Percentiles rank a stretch among this genome's conserved stretches.
Evolutionary conservation across 2,888 invertebrate species (phyloP).

Genomic region (Drosophila conformis): DNA sequence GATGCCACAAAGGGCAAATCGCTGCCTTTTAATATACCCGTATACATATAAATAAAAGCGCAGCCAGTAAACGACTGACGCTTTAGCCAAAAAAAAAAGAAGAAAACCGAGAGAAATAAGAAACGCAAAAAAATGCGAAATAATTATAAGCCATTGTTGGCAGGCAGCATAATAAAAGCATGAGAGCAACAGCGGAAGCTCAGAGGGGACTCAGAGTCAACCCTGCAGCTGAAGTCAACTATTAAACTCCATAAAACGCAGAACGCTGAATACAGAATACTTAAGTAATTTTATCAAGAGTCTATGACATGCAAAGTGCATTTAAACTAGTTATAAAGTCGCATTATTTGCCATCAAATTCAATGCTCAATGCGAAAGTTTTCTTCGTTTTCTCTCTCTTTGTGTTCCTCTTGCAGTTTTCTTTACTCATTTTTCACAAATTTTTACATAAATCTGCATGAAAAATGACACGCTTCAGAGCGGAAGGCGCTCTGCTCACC

Average conservation of each 20-base stretch:
- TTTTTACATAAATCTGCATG: conserved; percentile 75
- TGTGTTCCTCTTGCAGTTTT: conserved; percentile 45
- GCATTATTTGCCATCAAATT: conserved; percentile 77
- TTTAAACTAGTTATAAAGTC: conserved; percentile 79
- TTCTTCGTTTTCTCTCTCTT: conserved; percentile 26
- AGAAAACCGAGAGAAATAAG: not conserved
- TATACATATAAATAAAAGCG: conserved; percentile 31
- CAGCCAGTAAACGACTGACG: conserved; percentile 35
- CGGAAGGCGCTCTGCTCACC: not conserved
- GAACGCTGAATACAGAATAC: conserved; percentile 31
- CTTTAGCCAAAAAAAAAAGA: conserved; percentile 20
- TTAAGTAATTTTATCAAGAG: conserved; percentile 62
- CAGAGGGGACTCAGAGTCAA: not conserved
- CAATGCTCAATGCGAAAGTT: conserved; percentile 66
- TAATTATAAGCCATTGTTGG: conserved; percentile 73
- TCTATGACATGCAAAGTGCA: conserved; percentile 75
- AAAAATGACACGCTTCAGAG: conserved; percentile 56
- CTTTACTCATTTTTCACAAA: conserved; percentile 57
- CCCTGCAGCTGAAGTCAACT: conserved; percentile 42
- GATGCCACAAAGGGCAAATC: conserved; percentile 16
- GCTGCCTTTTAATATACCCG: conserved; percentile 30
- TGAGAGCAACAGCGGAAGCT: conserved; percentile 21
- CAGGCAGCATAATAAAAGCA: conserved; percentile 55
- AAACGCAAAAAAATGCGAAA: conserved; percentile 22
- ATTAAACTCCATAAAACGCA: conserved; percentile 38